Evolutionary conservation across 2,797 vertebrate species (phyloP), one percentile per base, ranked within the genome.

Genomic region (Darevskia nairensis): DNA sequence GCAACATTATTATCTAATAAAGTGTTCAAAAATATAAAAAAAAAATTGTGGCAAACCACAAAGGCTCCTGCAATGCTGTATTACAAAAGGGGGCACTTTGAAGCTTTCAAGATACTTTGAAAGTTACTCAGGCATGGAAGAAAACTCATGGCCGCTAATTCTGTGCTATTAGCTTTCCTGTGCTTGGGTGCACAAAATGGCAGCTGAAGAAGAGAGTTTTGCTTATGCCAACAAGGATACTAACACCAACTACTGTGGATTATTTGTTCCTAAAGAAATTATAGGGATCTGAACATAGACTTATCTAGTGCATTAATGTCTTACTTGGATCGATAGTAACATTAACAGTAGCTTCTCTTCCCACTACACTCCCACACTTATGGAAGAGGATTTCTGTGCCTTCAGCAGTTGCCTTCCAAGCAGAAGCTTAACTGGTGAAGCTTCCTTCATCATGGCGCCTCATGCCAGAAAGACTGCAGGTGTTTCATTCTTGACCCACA

Each of bases 1-100:
- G 79, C 79, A 75, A 11, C 41, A 82, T 82, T 75, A 82, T 80
- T 75, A 82, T 75, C 19, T 41, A 82, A 82, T 82, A 87, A 64
- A 66, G 27, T 87, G 86, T 82, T 87, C 69, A 41, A 41, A 41
- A 41, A 41, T 41, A 41, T 41, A 4, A 41, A 41, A 4, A 41
- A 41, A 76, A 61, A 66, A 75, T 27, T 68, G n/a, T 64, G n/a
- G 41, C 68, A 82, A 74, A 75, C 55, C 79, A 82, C 76, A 82
- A 82, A 64, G 55, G 27, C 50, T 87, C 29, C 29, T 46, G 55
- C 27, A 50, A 23, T 82, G 69, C 69, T 75, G 32, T 87, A 82
- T 88, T 8, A 93, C 61, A 81, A 91, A 68, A 41, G 85, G 74
- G 71, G 41, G 8, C 55, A 89, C 55, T 89, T 90, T 86, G 80